Base-by-base conservation (phyloP, 1,140 invertebrate species). In the Meloidogyne chitwoodi region DNA sequence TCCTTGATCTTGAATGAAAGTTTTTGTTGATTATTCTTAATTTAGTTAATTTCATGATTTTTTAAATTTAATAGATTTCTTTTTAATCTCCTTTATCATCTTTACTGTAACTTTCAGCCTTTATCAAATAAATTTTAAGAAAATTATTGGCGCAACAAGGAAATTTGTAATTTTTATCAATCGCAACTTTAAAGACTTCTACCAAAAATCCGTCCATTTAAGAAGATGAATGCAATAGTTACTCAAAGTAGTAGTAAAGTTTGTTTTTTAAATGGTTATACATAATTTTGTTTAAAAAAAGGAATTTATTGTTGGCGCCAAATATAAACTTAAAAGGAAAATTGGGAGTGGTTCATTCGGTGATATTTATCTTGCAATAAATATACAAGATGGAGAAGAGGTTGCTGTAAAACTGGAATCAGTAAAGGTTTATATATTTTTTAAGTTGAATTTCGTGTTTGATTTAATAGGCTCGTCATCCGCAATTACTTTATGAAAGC, bases 261-360 rank as follows among this genome's bases (percentile, higher is more conserved):
- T 19, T 56, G 48, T 56, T 56, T 56, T 56, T 38, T 38, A 8
- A 6, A 38, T 38, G 6, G 2, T 3, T 48, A 5, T n/a, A 56
- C 6, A 6, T 22, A n/a, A n/a, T 56, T n/a, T 56, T 56, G n/a
- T 56, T 56, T 56, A 26, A 75, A 38, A 38, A 38, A 56, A 78
- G 68, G 77, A 78, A 48, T 78, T 78, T 31, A 65, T 78, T 85
- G 92, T 95, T 84, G 93, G 92, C 83, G 91, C 91, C 83, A 95
- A 95, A 89, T 98, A 98, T 89, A 92, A 94, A 87, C 91, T 99
- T 83, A 92, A 96, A 84, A 91, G 95, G 82, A 96, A 96, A 91
- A 98, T 99, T 87, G 96, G 93, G 87, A 95, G 94, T 88, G 96
- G 96, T 81, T 98, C 95, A 4, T 99, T 99, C 89, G 96, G 96